Base-by-base conservation (phyloP, 37 sponge, comb jelly and placozoan genomes). In the Tethya wilhelma region DNA sequence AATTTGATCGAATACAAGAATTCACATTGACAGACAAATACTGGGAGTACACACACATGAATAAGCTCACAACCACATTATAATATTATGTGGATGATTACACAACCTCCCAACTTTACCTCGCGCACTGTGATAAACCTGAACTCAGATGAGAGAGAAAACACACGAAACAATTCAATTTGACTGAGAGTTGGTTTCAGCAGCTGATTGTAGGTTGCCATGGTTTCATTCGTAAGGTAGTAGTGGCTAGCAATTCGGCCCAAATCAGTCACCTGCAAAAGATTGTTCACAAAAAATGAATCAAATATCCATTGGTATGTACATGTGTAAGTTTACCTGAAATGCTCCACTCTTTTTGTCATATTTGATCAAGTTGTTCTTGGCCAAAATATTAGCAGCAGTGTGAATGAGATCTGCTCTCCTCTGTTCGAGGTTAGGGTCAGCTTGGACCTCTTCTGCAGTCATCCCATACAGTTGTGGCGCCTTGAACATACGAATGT, bases 171-270 rank as follows among this genome's bases (percentile, higher is more conserved):
- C 59, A 98, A 67, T 64, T 98, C 99, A 31, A 98, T 98, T 73
- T 98, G 91, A 80, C 93, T 96, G 55, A 96, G 86, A 12, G 95
- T 98, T 37, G 94, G 83, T 63, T 98, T 98, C 62, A 98, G 90
- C 56, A 94, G 80, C 62, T 87, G 91, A 71, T 96, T 98, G 86
- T 98, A 98, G 9, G 95, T 94, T 0, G 97, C 90, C 76, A 96
- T 85, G 41, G 97, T 89, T 46, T 98, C 97, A 40, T 82, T 69
- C 56, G 97, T 94, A 70, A 84, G 78, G 90, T 99, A 99, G 66
- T 90, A 99, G 59, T 99, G 96, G 67, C 97, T 96, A 46, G 99
- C 99, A 76, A 96, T 99, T 9, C 99, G 86, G 39, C 99, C 98
- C 25, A 96, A 73, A 29, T 99, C 99, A 44, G 99, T 99, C 44